Conservation (phyloP, 2,113 vertebrate species). For the Alexandromys fortis region DNA sequence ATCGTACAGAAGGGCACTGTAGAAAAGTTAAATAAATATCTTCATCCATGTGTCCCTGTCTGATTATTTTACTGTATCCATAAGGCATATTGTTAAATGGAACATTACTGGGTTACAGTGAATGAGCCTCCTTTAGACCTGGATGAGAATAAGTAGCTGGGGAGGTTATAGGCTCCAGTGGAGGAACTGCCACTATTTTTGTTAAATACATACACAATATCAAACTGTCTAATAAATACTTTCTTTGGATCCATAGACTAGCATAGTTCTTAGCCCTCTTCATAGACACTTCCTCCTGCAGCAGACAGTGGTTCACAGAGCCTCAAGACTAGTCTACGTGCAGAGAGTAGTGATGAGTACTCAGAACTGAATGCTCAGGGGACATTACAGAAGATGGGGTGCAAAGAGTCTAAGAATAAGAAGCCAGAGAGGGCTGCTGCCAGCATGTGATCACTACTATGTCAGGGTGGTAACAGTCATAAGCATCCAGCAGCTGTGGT, state of each 20-base stretch:
- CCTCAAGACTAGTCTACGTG: neutral
- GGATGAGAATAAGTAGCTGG: neutral
- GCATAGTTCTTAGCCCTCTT: neutral
- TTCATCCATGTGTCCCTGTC: slow-evolving; percentile 8
- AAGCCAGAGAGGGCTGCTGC: neutral
- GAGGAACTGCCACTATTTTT: neutral
- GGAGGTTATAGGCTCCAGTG: neutral
- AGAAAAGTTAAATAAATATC: slow-evolving; percentile 48
- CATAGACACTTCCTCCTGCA: neutral
- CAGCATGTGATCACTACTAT: neutral
- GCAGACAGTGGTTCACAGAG: neutral
- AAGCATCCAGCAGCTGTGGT: neutral
- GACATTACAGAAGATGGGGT: too few species aligned
- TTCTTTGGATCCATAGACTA: neutral
- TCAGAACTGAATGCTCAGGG: too few species aligned
- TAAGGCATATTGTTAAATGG: neutral
- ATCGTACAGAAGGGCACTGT: neutral
- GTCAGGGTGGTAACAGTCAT: neutral
- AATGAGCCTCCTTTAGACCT: neutral
- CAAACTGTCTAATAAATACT: neutral
- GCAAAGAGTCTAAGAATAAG: neutral
- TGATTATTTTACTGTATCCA: slow-evolving; percentile 11
- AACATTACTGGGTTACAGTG: neutral
- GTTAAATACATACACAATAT: neutral
- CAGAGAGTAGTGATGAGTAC: neutral